Percentiles rank a stretch among this genome's conserved stretches.
Evolutionary conservation across 2,113 vertebrate species (phyloP).

Genomic region (Mungos mungo): DNA sequence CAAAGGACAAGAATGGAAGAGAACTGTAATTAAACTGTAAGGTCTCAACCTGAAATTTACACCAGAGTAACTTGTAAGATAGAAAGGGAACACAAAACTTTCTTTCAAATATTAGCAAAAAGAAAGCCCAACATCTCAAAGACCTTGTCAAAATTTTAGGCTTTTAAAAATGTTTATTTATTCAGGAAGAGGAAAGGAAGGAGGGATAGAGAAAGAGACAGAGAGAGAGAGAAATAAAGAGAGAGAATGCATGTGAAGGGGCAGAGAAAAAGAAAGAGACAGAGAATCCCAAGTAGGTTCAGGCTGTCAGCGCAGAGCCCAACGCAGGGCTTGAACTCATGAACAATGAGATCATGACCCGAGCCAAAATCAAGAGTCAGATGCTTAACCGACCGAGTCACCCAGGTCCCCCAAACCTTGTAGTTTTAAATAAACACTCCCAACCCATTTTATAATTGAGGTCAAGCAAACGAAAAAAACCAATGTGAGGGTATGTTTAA

Average conservation of each 20-base stretch:
- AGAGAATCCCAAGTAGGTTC: no score
- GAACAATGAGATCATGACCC: no score
- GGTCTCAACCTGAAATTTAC: neutral
- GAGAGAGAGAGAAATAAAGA: no score
- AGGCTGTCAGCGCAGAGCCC: no score
- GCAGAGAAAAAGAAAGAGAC: no score
- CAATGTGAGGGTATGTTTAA: neutral
- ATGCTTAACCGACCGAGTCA: no score
- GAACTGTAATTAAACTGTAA: neutral
- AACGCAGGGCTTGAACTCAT: no score
- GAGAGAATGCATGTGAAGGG: no score
- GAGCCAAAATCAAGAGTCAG: no score
- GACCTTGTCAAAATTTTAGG: neutral
- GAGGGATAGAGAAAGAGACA: no score
- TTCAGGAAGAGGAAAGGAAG: no score
- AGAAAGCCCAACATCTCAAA: neutral
- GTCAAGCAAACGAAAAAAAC: neutral
- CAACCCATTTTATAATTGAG: conserved; percentile 24
- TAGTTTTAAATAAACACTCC: neutral
- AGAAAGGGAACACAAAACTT: neutral
- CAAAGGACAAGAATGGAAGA: neutral
- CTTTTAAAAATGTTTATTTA: no score
- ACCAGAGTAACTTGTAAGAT: conserved; percentile 2
- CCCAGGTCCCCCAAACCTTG: neutral
- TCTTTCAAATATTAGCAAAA: conserved; percentile 51